Percentiles rank a stretch among this genome's conserved stretches.
Evolutionary conservation across 2,797 vertebrate genomes (phyloP).

Genomic region (Scolopax rusticola): DNA sequence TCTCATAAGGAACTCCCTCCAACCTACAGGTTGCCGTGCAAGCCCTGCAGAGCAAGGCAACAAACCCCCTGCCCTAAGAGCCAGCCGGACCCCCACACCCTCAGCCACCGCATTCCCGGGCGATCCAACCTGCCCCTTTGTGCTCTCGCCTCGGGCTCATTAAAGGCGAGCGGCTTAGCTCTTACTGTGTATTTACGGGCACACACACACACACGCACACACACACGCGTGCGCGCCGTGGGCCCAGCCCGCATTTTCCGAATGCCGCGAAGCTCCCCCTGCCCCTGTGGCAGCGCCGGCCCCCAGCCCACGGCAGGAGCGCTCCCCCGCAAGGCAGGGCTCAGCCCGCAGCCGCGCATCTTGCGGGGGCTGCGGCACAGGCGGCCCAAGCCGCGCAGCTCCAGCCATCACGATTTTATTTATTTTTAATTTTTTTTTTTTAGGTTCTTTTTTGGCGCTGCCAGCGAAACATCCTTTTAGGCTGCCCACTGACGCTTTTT

Average conservation of each 20-base stretch:
- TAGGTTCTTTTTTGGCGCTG: not conserved
- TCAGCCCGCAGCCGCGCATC: not conserved
- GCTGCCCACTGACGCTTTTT: not conserved
- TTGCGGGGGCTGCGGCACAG: not conserved
- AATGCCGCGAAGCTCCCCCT: not conserved
- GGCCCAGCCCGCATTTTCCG: slow-evolving; percentile 4
- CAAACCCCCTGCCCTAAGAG: not conserved
- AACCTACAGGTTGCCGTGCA: slow-evolving; percentile 31
- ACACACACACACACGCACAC: not conserved
- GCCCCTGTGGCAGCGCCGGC: not conserved
- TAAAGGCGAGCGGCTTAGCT: not conserved
- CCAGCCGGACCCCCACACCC: fast-evolving
- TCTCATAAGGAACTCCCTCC: slow-evolving; percentile 21
- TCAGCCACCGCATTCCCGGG: fast-evolving
- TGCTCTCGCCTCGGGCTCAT: not conserved
- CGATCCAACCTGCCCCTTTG: not conserved
- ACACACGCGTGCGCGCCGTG: not conserved
- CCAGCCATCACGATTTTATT: not conserved
- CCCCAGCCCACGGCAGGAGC: not conserved
- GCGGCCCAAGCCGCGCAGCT: not conserved
- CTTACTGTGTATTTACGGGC: not conserved
- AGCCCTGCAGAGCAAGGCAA: not conserved
- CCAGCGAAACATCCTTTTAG: not conserved
- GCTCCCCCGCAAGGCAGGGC: not conserved
- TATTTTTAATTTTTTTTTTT: not conserved